A percentile compares a stretch with the other conserved stretches of the same genome.
Evolutionary conservation across 2,113 vertebrate species (phyloP).

Genomic region (Saguinus imperator): DNA sequence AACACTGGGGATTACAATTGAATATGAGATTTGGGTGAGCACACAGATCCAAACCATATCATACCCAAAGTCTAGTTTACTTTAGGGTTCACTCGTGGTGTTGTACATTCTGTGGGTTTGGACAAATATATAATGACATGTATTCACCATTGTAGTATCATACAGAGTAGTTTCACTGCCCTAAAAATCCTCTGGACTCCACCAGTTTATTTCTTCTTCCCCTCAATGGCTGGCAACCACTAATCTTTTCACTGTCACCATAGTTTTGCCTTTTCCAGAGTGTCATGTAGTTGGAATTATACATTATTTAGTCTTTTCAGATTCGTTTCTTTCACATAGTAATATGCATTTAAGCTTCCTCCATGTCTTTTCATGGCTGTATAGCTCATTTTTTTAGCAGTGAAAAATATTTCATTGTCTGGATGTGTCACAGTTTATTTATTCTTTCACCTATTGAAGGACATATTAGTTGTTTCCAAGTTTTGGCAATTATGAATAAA

Average conservation of each 20-base stretch:
- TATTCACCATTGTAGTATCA: background rate
- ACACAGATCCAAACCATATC: too few relatives aligned
- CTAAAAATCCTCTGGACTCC: background rate
- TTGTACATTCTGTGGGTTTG: background rate
- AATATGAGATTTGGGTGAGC: too few relatives aligned
- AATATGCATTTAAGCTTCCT: background rate
- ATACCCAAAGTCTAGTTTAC: background rate
- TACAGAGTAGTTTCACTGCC: slow-evolving; percentile 11
- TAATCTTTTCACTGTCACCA: slow-evolving; percentile 14
- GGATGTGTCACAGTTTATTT: background rate
- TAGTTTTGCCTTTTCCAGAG: background rate
- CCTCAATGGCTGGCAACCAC: background rate
- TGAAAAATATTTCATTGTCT: background rate
- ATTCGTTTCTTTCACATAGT: slow-evolving; percentile 3
- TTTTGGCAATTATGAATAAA: slow-evolving; percentile 23
- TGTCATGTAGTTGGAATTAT: background rate
- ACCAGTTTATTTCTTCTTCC: background rate
- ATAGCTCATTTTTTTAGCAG: background rate
- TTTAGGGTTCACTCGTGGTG: background rate
- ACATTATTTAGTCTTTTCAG: background rate
- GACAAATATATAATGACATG: background rate
- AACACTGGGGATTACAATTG: too few relatives aligned
- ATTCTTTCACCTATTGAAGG: background rate
- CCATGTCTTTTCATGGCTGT: background rate
- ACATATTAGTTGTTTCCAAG: background rate